Evolutionary conservation across 2,113 vertebrate genomes (phyloP).

Genomic region (Lampris incognitus): DNA sequence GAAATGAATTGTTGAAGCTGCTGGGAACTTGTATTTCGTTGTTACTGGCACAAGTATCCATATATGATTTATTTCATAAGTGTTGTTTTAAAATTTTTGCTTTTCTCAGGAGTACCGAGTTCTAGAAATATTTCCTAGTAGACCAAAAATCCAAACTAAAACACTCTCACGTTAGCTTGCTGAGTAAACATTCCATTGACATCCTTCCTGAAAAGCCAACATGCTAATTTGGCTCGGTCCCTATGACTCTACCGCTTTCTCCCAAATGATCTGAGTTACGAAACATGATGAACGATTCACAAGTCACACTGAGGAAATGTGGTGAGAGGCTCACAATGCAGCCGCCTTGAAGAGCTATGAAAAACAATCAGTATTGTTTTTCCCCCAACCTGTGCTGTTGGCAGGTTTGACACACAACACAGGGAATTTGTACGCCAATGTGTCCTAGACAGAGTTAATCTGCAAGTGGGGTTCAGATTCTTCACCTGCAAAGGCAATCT

Average conservation of each 20-base stretch:
- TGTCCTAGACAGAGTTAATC: too few relatives aligned
- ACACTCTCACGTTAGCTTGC: constrained; percentile 12
- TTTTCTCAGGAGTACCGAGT: not conserved
- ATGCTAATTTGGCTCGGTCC: not conserved
- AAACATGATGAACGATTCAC: not conserved
- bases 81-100: not conserved
- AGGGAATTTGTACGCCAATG: too few relatives aligned
- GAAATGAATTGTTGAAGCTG: not conserved
- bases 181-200: constrained; percentile 23
- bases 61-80: not conserved
- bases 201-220: constrained; percentile 16
- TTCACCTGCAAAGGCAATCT: too few relatives aligned
- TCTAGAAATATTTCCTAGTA: not conserved
- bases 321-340: not conserved
- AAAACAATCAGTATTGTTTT: not conserved
- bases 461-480: too few relatives aligned
- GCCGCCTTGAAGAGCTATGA: not conserved
- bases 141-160: not conserved
- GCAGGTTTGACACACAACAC: too few relatives aligned
- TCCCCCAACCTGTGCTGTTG: too few relatives aligned
- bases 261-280: not conserved
- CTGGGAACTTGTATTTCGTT: not conserved
- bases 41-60: not conserved
- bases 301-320: not conserved
- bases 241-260: not conserved